A percentile compares a stretch with the other conserved stretches of the same genome.
These are phyloP conservation scores for Stomatorhinus walkeri DNA, from an alignment of 2,797 vertebrate species.

Conservation along the genomic window DNA sequence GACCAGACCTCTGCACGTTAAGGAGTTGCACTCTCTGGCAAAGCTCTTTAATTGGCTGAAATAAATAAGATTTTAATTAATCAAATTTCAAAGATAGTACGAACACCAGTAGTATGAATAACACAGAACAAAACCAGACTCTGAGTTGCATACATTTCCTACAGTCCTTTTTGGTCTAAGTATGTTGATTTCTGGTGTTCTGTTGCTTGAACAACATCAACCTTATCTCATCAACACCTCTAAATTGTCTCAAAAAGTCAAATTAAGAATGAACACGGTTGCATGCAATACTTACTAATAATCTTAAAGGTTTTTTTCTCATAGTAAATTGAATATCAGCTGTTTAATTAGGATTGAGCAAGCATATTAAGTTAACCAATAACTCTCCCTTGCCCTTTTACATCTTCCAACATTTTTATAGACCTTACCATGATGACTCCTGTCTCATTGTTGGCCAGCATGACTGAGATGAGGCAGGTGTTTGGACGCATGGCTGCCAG, in stretches of 20 bases:
- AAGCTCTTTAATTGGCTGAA: constrained; percentile 75
- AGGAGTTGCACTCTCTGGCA: constrained; percentile 59
- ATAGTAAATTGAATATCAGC: background rate
- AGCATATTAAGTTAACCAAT: background rate
- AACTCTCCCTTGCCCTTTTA: background rate
- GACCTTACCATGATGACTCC: constrained; percentile 85
- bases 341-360: background rate
- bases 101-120: background rate
- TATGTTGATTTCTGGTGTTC: background rate
- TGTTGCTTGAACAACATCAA: background rate
- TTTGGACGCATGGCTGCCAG: constrained; percentile 69
- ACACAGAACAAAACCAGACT: background rate
- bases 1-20: constrained; percentile 49
- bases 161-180: background rate
- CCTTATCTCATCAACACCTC: background rate
- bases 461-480: constrained; percentile 86
- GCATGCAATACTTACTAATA: background rate
- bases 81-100: background rate
- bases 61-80: background rate
- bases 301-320: background rate
- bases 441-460: constrained; percentile 96
- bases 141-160: background rate
- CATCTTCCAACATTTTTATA: background rate
- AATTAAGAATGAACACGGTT: background rate
- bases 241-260: background rate